A percentile compares a stretch with the other conserved stretches of the same genome.
phyloP scores from a whole-genome alignment of 2,797 vertebrate species.

The Botia kubotai region DNA sequence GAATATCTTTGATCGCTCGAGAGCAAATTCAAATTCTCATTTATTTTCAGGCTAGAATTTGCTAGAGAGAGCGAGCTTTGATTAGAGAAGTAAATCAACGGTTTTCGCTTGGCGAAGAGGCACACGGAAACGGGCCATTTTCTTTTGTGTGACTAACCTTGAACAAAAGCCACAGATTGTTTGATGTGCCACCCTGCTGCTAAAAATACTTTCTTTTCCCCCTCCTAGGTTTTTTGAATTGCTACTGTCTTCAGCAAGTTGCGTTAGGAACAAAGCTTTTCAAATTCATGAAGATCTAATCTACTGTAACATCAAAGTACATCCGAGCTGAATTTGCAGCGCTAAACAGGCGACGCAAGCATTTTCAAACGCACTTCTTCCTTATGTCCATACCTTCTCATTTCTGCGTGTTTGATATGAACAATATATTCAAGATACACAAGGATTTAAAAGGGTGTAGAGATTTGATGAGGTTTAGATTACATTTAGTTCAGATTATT shows the following conservation, averaged over 20 bases:
- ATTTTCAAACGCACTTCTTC: background rate
- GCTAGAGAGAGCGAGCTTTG: conserved; percentile 3
- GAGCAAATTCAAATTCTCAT: conserved; percentile 24
- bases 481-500: conserved; percentile 11
- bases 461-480: background rate
- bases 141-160: conserved; percentile 29
- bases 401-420: background rate
- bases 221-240: conserved; percentile 27
- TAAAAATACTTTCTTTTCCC: conserved; percentile 14
- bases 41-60: conserved; percentile 5
- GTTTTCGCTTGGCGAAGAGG: conserved; percentile 11
- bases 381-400: background rate
- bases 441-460: background rate
- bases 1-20: conserved; percentile 32
- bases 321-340: background rate
- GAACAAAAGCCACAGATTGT: conserved; percentile 26
- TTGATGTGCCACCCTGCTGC: conserved; percentile 9
- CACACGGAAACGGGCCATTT: background rate
- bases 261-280: conserved; percentile 3
- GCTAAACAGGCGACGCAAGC: background rate
- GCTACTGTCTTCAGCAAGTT: conserved; percentile 14
- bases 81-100: conserved; percentile 9
- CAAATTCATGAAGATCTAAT: conserved; percentile 13
- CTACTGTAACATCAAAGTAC: conserved; percentile 18
- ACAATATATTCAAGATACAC: background rate